phyloP scores from a whole-genome alignment of 2,888 invertebrate genomes.

The Uloborus plumipes region DNA sequence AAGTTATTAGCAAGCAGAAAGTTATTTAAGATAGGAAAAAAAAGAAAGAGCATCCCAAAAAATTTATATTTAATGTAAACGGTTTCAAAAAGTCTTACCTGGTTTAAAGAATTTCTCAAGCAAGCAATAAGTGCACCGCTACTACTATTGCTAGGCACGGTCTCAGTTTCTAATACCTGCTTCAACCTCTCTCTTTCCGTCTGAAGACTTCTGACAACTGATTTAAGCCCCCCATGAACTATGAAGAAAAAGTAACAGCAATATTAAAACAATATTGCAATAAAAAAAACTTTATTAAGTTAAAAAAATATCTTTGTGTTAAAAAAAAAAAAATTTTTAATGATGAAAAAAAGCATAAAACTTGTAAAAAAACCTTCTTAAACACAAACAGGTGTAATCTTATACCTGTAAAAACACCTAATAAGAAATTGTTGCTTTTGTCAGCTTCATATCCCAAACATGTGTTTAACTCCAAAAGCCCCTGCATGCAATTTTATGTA shows the following conservation, averaged over 20 bases:
- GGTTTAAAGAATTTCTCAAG: conserved; percentile 67
- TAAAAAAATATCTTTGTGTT: too few relatives aligned
- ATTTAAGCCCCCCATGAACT: conserved; percentile 75
- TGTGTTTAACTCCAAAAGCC: too few relatives aligned
- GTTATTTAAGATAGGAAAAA: background rate
- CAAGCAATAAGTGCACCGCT: conserved; percentile 62
- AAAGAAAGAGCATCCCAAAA: background rate
- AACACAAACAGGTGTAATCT: too few relatives aligned
- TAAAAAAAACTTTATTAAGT: background rate
- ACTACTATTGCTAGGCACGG: conserved; percentile 65
- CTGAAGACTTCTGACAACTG: conserved; percentile 69
- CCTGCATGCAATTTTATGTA: too few relatives aligned
- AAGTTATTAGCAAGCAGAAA: background rate
- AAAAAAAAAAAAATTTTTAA: too few relatives aligned
- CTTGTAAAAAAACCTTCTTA: too few relatives aligned
- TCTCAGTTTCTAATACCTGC: conserved; percentile 76
- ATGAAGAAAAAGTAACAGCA: conserved; percentile 62
- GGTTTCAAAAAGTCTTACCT: conserved; percentile 65
- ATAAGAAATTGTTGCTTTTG: too few relatives aligned
- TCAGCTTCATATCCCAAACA: too few relatives aligned
- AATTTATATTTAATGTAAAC: too few relatives aligned
- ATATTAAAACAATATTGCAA: background rate
- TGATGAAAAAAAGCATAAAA: too few relatives aligned
- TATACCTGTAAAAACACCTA: too few relatives aligned
- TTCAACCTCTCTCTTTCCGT: conserved; percentile 78